Conservation (phyloP, 1,140 invertebrate species). For the Solenopsis invicta region DNA sequence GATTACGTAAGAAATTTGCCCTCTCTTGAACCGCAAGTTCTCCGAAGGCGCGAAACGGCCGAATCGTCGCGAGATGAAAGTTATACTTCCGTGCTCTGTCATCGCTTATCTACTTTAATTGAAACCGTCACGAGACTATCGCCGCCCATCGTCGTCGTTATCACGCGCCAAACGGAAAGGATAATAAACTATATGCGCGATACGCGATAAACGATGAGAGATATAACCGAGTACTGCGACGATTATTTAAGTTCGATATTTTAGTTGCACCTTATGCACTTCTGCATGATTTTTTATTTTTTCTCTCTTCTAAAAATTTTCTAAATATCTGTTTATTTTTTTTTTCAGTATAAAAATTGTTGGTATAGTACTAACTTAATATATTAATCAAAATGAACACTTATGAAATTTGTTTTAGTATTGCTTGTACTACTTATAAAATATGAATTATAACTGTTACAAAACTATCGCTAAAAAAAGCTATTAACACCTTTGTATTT, state of each 20-base stretch:
- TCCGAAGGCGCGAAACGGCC: conserved; percentile 6
- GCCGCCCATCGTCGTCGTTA: conserved; percentile 85
- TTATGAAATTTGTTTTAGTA: too few species aligned
- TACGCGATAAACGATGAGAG: conserved; percentile 26
- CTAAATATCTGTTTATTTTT: background rate
- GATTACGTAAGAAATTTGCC: conserved; percentile 27
- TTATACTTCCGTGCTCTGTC: conserved; percentile 86
- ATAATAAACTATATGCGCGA: conserved; percentile 2
- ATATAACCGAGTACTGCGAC: background rate
- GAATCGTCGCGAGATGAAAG: conserved; percentile 88
- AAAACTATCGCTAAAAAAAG: background rate
- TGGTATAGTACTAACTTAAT: too few species aligned
- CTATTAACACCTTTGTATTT: background rate
- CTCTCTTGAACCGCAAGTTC: conserved; percentile 6
- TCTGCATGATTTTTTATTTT: background rate
- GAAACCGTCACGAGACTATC: conserved; percentile 87
- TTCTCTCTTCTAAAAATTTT: background rate
- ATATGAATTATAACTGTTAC: background rate
- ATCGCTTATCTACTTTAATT: conserved; percentile 84
- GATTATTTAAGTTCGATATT: background rate
- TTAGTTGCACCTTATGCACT: background rate
- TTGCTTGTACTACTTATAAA: background rate
- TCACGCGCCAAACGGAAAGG: conserved; percentile 83
- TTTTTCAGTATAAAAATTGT: background rate
- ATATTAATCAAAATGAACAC: too few species aligned